Percentiles rank a stretch among this genome's conserved stretches.
phyloP scores from a whole-genome alignment of 53 echinoderm and acorn worm genomes.

The Temnopleurus reevesii region DNA sequence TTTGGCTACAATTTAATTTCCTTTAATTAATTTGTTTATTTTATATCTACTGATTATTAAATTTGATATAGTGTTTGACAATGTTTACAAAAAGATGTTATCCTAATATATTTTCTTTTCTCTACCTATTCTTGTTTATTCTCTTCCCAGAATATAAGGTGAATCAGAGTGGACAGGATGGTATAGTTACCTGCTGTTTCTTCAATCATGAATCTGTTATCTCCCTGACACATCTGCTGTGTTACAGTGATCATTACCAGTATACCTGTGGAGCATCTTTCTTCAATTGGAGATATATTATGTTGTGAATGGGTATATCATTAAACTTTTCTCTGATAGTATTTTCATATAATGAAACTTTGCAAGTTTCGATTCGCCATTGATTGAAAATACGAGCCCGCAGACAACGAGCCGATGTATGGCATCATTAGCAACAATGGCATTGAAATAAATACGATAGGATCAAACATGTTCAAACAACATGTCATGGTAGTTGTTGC shows the following conservation, averaged over 20 bases:
- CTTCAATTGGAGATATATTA: background rate
- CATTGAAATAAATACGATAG: no score
- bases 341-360: background rate
- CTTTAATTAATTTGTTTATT: no score
- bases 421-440: no score
- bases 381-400: background rate
- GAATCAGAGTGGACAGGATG: background rate
- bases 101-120: background rate
- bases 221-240: background rate
- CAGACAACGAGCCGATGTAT: no score
- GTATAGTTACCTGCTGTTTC: background rate
- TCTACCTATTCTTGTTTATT: background rate
- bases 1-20: no score
- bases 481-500: no score
- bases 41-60: no score
- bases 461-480: no score
- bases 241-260: background rate
- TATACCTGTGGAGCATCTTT: no score
- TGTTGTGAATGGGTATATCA: background rate
- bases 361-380: slow-evolving; percentile 6
- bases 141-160: background rate
- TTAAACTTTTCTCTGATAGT: slow-evolving; percentile 7
- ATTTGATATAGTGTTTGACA: no score
- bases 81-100: no score
- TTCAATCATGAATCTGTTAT: background rate